A percentile compares a stretch with the other conserved stretches of the same genome.
These are phyloP conservation scores for Drosophila kuntzei DNA, from an alignment of 2,888 invertebrate genomes.

Conservation along the genomic window DNA sequence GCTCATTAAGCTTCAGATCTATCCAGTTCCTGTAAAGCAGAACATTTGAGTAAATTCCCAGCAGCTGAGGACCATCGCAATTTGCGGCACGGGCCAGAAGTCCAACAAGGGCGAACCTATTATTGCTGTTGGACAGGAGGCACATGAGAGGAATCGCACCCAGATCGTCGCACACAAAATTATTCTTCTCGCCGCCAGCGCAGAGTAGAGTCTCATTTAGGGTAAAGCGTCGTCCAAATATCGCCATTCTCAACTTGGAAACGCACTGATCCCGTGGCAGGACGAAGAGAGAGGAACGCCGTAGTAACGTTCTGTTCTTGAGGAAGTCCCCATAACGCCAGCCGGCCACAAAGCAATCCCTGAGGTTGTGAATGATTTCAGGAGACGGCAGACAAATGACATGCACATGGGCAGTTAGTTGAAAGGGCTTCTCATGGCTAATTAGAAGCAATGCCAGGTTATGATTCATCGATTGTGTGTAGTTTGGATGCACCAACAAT, in stretches of 20 bases:
- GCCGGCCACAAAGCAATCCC: slow-evolving; percentile 65
- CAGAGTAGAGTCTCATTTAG: slow-evolving; percentile 60
- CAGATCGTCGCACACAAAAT: slow-evolving; percentile 52
- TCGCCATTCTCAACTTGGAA: slow-evolving; percentile 53
- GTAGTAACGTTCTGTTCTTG: slow-evolving; percentile 42
- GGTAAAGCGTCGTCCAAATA: slow-evolving; percentile 52
- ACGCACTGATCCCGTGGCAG: slow-evolving; percentile 64
- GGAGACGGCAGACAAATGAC: slow-evolving; percentile 61
- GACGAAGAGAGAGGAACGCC: slow-evolving; percentile 54
- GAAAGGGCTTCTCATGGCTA: slow-evolving; percentile 31
- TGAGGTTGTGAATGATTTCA: slow-evolving; percentile 52
- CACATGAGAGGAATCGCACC: slow-evolving; percentile 63
- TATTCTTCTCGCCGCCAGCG: slow-evolving; percentile 63
- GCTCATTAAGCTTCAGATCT: slow-evolving; percentile 58
- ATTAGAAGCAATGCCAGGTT: slow-evolving; percentile 59
- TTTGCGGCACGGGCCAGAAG: slow-evolving; percentile 53
- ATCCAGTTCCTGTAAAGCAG: slow-evolving; percentile 63
- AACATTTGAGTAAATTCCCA: slow-evolving; percentile 62
- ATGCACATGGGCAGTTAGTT: slow-evolving; percentile 49
- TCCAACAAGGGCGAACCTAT: slow-evolving; percentile 58
- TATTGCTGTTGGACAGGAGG: slow-evolving; percentile 45
- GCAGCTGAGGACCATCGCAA: slow-evolving; percentile 59
- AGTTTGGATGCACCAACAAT: slow-evolving; percentile 56
- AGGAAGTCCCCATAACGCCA: slow-evolving; percentile 48
- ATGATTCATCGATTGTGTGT: slow-evolving; percentile 44